phyloP scores from a whole-genome alignment of 2,797 vertebrate genomes.

The Tolypeutes matacus region DNA sequence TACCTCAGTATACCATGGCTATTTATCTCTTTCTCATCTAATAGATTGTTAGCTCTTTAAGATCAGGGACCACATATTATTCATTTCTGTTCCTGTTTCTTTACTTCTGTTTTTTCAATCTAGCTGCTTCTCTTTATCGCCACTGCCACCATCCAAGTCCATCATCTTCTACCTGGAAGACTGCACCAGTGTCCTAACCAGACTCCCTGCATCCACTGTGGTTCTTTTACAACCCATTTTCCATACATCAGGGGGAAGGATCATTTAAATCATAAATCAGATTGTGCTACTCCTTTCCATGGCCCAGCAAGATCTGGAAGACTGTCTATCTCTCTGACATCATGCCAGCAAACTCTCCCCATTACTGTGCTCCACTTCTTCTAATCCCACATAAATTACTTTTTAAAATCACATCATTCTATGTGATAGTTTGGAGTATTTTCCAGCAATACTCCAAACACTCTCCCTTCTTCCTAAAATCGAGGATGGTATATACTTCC shows the following conservation, averaged over 20 bases:
- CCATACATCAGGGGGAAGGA: neutral
- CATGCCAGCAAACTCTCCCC: too few species aligned
- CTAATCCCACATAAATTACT: too few species aligned
- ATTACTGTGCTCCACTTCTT: neutral
- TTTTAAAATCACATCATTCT: neutral
- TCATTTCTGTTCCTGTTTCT: neutral
- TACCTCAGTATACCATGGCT: neutral
- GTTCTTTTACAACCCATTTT: neutral
- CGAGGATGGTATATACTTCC: neutral
- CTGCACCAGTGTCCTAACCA: too few species aligned
- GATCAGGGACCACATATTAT: neutral
- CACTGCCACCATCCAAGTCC: neutral
- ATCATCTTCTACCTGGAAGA: neutral
- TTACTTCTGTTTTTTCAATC: neutral
- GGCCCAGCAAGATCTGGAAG: neutral
- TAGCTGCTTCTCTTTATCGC: neutral
- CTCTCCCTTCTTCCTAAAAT: neutral
- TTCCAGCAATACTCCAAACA: too few species aligned
- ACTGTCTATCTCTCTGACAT: neutral
- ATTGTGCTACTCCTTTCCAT: neutral
- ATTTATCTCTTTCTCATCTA: neutral
- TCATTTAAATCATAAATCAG: neutral
- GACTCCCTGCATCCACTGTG: too few species aligned
- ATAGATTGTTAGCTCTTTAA: neutral
- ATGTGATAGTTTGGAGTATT: neutral